phyloP scores from a whole-genome alignment of 2,888 invertebrate genomes.

The Ametastegia equiseti region DNA sequence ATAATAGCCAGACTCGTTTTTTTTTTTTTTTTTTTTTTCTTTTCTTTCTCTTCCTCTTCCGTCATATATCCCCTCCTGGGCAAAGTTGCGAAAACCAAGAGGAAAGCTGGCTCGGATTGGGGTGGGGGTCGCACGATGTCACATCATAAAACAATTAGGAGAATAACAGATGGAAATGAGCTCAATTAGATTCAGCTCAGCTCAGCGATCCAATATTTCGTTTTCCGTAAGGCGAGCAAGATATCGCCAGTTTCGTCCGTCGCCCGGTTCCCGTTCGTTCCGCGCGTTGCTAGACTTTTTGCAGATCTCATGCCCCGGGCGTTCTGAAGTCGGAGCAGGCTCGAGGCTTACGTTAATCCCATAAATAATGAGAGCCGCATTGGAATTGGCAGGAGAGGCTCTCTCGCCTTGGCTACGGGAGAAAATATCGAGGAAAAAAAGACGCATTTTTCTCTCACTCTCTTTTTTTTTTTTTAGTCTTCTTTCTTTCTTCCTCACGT shows the following conservation, averaged over 20 bases:
- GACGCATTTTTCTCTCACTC: not conserved
- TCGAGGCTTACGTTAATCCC: constrained; percentile 55
- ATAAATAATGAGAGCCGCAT: constrained; percentile 55
- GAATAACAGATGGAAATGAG: constrained; percentile 60
- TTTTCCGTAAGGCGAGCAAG: constrained; percentile 52
- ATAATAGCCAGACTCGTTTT: not conserved
- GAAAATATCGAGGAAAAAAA: constrained; percentile 25
- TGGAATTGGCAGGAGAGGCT: constrained; percentile 43
- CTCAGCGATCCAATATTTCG: constrained; percentile 46
- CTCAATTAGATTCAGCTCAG: constrained; percentile 58
- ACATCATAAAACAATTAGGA: constrained; percentile 62
- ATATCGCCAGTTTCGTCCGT: constrained; percentile 53
- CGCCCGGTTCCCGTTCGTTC: constrained; percentile 32
- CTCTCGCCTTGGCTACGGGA: constrained; percentile 4
- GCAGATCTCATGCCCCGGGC: constrained; percentile 42
- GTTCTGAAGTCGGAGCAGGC: constrained; percentile 35
- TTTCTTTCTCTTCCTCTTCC: not conserved
- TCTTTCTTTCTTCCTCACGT: not conserved
- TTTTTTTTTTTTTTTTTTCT: too few relatives aligned
- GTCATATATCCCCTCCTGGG: not conserved
- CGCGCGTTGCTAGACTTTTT: constrained; percentile 46
- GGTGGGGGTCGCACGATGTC: constrained; percentile 39
- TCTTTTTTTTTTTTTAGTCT: too few relatives aligned
- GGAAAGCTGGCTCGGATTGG: not conserved
- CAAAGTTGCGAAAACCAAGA: constrained; percentile 2